Percentiles rank a stretch among this genome's conserved stretches.
Evolutionary conservation across 1,140 invertebrate genomes (phyloP).

Genomic region (Adoxophyes honmai): DNA sequence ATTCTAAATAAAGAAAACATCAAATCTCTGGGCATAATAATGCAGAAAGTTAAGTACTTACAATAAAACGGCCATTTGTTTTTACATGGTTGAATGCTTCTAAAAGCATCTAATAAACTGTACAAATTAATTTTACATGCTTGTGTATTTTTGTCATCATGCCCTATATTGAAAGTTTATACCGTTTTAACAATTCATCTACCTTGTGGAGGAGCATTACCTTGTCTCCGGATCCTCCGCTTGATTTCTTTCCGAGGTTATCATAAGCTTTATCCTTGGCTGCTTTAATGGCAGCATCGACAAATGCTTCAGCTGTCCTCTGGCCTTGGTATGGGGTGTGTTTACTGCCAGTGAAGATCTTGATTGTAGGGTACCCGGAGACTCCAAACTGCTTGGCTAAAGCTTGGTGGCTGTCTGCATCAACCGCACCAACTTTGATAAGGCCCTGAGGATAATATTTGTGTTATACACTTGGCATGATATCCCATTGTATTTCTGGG

Average conservation of each 20-base stretch:
- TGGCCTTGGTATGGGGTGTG: conserved; percentile 92
- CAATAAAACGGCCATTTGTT: too few relatives aligned
- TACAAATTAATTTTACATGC: too few relatives aligned
- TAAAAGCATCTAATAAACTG: too few relatives aligned
- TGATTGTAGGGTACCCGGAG: conserved; percentile 96
- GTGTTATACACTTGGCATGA: too few relatives aligned
- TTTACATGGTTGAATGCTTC: too few relatives aligned
- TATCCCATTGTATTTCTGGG: too few relatives aligned
- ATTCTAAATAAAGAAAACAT: too few relatives aligned
- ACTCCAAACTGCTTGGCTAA: conserved; percentile 90
- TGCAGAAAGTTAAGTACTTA: too few relatives aligned
- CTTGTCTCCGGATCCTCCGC: conserved; percentile 54
- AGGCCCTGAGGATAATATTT: conserved; percentile 81
- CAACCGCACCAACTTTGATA: conserved; percentile 95
- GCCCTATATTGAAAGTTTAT: too few relatives aligned
- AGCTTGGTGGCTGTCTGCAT: conserved; percentile 93
- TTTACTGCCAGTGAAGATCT: conserved; percentile 94
- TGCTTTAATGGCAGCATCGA: conserved; percentile 88
- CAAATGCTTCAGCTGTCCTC: conserved; percentile 90
- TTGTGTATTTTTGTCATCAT: too few relatives aligned
- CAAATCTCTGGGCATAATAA: too few relatives aligned
- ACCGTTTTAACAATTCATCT: too few relatives aligned
- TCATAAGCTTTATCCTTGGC: conserved; percentile 83
- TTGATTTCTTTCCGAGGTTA: conserved; percentile 80
- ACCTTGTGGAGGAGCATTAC: conserved; percentile 27